Conservation (phyloP, 2,797 vertebrate species). For the Pangasius mekongensis region DNA sequence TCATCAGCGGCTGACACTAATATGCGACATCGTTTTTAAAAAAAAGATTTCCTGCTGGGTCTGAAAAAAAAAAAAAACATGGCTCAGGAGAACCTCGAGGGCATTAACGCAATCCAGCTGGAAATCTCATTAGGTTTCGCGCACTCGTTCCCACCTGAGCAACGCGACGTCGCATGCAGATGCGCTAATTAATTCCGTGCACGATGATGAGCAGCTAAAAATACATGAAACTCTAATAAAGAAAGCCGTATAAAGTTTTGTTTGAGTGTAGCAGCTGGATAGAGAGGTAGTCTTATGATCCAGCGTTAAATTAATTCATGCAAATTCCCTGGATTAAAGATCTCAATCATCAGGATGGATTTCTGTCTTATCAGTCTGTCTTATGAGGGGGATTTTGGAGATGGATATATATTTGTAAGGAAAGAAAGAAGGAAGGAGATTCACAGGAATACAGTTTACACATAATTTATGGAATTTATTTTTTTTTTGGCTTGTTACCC, state of each 20-base stretch:
- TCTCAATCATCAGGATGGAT: not conserved
- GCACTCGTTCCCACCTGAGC: constrained; percentile 19
- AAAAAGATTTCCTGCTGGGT: constrained; percentile 5
- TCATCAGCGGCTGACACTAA: constrained; percentile 10
- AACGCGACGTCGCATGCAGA: not conserved
- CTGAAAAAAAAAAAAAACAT: constrained; percentile 3
- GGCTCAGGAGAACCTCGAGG: constrained; percentile 25
- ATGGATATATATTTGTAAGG: not conserved
- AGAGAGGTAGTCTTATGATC: not conserved
- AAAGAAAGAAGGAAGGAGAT: not conserved
- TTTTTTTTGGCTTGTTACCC: not conserved
- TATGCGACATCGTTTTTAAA: not conserved
- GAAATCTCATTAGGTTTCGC: constrained; percentile 46
- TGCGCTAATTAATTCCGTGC: constrained; percentile 33
- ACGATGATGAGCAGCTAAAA: constrained; percentile 21
- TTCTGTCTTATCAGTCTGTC: not conserved
- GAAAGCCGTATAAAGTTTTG: constrained; percentile 6
- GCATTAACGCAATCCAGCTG: constrained; percentile 32
- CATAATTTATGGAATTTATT: not conserved
- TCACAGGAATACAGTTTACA: not conserved
- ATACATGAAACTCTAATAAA: constrained; percentile 4
- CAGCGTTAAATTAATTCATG: not conserved
- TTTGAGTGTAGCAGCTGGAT: not conserved
- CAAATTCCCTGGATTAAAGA: not conserved
- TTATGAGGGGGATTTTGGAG: not conserved